Evolutionary conservation across 2,888 invertebrate species (phyloP).

Genomic region (Lycaena phlaeas): DNA sequence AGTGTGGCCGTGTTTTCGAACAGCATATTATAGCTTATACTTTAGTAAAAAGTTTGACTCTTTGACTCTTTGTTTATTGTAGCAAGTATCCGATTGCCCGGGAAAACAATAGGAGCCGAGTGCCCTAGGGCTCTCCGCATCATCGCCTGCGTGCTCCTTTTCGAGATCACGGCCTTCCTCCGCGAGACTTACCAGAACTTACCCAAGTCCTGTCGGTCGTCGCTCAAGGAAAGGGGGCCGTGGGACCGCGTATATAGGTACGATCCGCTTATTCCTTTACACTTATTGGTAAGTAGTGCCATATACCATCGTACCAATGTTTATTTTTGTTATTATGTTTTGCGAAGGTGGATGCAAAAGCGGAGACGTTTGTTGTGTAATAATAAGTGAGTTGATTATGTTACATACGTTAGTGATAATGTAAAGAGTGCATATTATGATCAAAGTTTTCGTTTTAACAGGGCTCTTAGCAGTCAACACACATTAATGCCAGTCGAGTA

Average conservation of each 20-base stretch:
- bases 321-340: conserved; percentile 60
- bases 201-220: conserved; percentile 80
- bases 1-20: too few species aligned
- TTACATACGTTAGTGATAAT: conserved; percentile 56
- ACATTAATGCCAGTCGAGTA: conserved; percentile 74
- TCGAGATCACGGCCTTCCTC: conserved; percentile 97
- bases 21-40: too few species aligned
- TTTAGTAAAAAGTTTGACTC: too few species aligned
- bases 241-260: conserved; percentile 88
- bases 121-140: conserved; percentile 92
- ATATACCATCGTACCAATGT: conserved; percentile 53
- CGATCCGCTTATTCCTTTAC: too few species aligned
- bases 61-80: conserved; percentile 12
- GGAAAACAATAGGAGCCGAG: conserved; percentile 79
- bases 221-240: conserved; percentile 84
- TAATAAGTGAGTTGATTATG: conserved; percentile 69
- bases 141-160: conserved; percentile 93
- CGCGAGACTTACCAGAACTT: conserved; percentile 94
- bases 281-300: conserved; percentile 55
- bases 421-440: conserved; percentile 63
- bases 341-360: conserved; percentile 72
- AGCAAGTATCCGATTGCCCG: conserved; percentile 78
- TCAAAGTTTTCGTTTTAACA: conserved; percentile 67
- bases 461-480: conserved; percentile 74
- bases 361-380: conserved; percentile 68